Evolutionary conservation across 1,140 invertebrate genomes (phyloP).

Genomic region (Coenobita brevimanus): DNA sequence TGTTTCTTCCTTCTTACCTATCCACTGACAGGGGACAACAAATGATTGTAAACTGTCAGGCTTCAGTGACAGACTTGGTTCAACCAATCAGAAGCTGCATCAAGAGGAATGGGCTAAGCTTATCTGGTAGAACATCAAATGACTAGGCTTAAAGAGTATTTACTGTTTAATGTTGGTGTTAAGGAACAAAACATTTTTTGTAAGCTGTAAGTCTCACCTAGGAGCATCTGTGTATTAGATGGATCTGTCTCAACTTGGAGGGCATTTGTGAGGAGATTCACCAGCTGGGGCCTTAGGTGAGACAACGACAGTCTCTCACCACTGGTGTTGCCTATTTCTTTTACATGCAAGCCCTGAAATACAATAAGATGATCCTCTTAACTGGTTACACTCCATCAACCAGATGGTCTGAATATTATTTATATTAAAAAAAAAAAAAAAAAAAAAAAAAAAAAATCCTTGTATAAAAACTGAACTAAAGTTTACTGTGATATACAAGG

Average conservation of each 20-base stretch:
- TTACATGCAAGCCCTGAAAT: conserved; percentile 54
- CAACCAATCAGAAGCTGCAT: too few relatives aligned
- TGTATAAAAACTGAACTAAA: neutral
- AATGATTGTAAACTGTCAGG: too few relatives aligned
- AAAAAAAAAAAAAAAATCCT: neutral
- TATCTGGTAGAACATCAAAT: too few relatives aligned
- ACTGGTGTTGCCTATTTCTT: conserved; percentile 43
- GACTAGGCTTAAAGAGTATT: neutral
- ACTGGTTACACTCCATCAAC: too few relatives aligned
- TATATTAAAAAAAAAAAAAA: neutral
- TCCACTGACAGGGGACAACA: too few relatives aligned
- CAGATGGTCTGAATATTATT: neutral
- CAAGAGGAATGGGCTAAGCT: too few relatives aligned
- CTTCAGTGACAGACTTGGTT: too few relatives aligned
- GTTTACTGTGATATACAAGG: too few relatives aligned
- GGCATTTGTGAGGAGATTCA: conserved; percentile 89
- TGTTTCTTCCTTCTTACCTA: too few relatives aligned
- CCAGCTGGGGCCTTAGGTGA: conserved; percentile 86
- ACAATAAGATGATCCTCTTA: neutral
- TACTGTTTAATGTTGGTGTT: neutral
- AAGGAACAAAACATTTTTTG: neutral
- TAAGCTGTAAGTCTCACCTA: conserved; percentile 77
- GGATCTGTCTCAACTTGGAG: conserved; percentile 90
- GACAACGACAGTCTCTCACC: conserved; percentile 70
- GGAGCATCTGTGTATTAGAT: conserved; percentile 90